These are phyloP conservation scores for Poecilia wingei DNA, from an alignment of 2,797 vertebrate species.

Conservation along the genomic window DNA sequence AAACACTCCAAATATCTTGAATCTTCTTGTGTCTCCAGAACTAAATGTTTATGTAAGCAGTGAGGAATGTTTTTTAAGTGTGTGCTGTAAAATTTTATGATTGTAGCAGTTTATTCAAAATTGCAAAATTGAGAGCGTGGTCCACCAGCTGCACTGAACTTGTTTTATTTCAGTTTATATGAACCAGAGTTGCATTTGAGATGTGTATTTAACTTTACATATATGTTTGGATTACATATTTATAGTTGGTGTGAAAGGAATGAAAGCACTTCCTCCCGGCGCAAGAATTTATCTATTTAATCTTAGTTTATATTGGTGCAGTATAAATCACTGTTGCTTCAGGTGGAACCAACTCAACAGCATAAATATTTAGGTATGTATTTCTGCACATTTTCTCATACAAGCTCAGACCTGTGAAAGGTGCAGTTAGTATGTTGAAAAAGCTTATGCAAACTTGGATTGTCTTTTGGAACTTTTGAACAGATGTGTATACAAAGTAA, in stretches of 20 bases:
- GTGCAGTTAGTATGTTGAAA: neutral
- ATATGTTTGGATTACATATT: constrained; percentile 2
- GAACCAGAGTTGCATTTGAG: neutral
- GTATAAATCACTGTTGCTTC: neutral
- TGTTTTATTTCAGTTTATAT: neutral
- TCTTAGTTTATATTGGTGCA: neutral
- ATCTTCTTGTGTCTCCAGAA: neutral
- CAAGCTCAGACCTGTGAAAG: neutral
- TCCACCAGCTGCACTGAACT: neutral
- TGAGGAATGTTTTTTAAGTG: neutral
- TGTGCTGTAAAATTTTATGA: neutral
- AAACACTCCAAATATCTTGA: neutral
- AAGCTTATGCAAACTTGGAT: neutral
- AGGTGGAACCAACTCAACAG: neutral
- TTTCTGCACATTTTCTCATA: neutral
- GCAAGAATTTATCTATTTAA: neutral
- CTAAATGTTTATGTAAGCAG: neutral
- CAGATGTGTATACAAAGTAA: neutral
- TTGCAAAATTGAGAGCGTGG: neutral
- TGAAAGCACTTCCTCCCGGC: neutral
- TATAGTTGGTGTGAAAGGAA: constrained; percentile 3
- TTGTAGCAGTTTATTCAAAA: neutral
- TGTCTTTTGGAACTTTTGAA: neutral
- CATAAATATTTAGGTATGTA: constrained; percentile 4
- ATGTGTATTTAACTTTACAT: neutral